Evolutionary conservation across 2,113 vertebrate genomes (phyloP).

Genomic region (Sander lucioperca): DNA sequence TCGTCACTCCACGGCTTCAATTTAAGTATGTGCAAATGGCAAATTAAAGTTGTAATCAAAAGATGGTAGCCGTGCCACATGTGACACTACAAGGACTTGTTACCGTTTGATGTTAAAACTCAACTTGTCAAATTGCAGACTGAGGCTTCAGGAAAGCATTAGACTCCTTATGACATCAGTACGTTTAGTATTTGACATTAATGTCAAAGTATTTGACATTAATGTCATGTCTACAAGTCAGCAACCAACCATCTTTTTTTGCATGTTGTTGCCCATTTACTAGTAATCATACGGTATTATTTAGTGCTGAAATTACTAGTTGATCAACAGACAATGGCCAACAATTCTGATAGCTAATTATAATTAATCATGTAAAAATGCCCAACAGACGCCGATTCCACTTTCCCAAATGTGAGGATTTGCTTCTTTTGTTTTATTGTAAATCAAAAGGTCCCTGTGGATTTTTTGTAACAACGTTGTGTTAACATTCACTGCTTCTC

Average conservation of each 20-base stretch:
- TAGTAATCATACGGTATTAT: neutral
- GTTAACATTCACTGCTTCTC: neutral
- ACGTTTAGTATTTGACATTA: slow-evolving; percentile 7
- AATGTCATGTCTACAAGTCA: neutral
- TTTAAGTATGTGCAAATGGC: slow-evolving; percentile 31
- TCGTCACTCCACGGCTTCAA: slow-evolving; percentile 1
- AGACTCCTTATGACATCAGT: too few relatives aligned
- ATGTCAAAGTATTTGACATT: slow-evolving; percentile 20
- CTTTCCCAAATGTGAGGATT: neutral
- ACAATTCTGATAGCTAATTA: neutral
- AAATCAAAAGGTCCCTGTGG: slow-evolving; percentile 21
- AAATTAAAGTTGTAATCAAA: slow-evolving; percentile 60
- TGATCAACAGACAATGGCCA: neutral
- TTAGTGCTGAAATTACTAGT: neutral
- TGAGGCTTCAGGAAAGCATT: slow-evolving; percentile 11
- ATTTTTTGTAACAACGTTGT: neutral
- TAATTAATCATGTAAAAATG: neutral
- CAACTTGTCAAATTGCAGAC: slow-evolving; percentile 3
- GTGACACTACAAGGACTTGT: neutral
- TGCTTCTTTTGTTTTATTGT: neutral
- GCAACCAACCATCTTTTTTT: neutral
- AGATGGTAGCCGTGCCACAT: slow-evolving; percentile 6
- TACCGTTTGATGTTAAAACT: slow-evolving; percentile 1
- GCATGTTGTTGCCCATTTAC: slow-evolving; percentile 17
- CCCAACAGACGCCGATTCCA: neutral